phyloP scores from a whole-genome alignment of 1,140 invertebrate species.

The Diploscapter pachys region DNA sequence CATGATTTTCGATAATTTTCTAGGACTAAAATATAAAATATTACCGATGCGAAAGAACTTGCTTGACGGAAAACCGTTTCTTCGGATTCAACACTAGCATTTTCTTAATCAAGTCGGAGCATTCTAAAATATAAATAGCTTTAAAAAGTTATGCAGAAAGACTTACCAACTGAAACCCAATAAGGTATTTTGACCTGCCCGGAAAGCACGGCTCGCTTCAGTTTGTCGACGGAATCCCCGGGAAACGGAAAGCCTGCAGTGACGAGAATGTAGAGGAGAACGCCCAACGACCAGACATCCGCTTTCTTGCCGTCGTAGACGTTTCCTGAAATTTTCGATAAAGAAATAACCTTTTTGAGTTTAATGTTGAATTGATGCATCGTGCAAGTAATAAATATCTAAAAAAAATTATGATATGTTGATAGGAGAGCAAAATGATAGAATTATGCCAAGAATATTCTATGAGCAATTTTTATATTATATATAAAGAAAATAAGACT shows the following conservation, averaged over 20 bases:
- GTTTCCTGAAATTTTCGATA: constrained; percentile 67
- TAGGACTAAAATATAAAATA: neutral
- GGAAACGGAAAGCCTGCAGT: constrained; percentile 67
- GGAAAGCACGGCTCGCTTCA: constrained; percentile 50
- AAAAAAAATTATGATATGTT: no score
- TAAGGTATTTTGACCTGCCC: constrained; percentile 57
- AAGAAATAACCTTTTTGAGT: no score
- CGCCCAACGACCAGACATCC: constrained; percentile 92
- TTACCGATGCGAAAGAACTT: constrained; percentile 33
- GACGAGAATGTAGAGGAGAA: constrained; percentile 86
- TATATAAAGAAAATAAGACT: no score
- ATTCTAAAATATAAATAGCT: constrained; percentile 66
- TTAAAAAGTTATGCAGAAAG: neutral
- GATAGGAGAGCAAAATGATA: no score
- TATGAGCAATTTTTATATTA: neutral
- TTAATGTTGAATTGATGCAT: no score
- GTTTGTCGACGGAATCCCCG: constrained; percentile 50
- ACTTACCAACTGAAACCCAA: constrained; percentile 56
- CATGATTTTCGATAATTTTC: neutral
- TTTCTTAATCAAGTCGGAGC: constrained; percentile 83
- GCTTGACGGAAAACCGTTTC: constrained; percentile 67
- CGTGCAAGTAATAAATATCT: no score
- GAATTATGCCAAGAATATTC: no score
- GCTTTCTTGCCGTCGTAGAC: constrained; percentile 92
- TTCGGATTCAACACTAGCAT: constrained; percentile 88